Evolutionary conservation across 2,888 invertebrate genomes (phyloP), one percentile per base, ranked within the genome.

Genomic region (Melitaea athalia): DNA sequence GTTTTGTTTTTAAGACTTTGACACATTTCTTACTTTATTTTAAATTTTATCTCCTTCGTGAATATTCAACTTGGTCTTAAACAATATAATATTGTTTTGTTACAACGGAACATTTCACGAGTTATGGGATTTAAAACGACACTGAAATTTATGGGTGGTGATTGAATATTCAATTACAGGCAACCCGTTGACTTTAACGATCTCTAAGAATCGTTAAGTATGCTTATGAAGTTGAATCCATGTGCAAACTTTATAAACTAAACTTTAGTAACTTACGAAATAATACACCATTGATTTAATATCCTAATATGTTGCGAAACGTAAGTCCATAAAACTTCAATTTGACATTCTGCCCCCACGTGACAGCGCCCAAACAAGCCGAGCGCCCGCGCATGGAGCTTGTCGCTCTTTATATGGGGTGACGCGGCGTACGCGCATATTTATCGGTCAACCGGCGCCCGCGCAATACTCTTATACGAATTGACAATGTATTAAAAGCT

Each of bases 141-240:
- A 75, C 76, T 74, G 74, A 80, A 77, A 75, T 79, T 78, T 79
- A 81, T 77, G 78, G 64, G 67, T 82, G 80, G 80, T n/a, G 38
- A 85, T 85, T 85, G 81, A 85, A 85, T 85, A 88, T 88, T 84
- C 85, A 85, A 85, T 85, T 84, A 83, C 76, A 33, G 63, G 71
- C 68, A 69, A 67, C 72, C 52, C 55, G 63, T 71, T 69, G 57
- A 59, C 57, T 53, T 68, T 57, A 65, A 59, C 57, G 64, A 57
- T 59, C 65, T 68, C 68, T 42, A 61, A 57, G 65, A 53, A 65
- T 57, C 47, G 49, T 57, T 62, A 64, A 55, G 59, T 43, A 42
- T 57, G 14, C 15, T 45, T 53, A 12, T 52, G 38, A 24, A 42
- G 42, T 14, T 38, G 33, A 62, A 47, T 24, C 31, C 15, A 60